phyloP scores from a whole-genome alignment of 2,888 invertebrate species.

The Drosophila seclusa region DNA sequence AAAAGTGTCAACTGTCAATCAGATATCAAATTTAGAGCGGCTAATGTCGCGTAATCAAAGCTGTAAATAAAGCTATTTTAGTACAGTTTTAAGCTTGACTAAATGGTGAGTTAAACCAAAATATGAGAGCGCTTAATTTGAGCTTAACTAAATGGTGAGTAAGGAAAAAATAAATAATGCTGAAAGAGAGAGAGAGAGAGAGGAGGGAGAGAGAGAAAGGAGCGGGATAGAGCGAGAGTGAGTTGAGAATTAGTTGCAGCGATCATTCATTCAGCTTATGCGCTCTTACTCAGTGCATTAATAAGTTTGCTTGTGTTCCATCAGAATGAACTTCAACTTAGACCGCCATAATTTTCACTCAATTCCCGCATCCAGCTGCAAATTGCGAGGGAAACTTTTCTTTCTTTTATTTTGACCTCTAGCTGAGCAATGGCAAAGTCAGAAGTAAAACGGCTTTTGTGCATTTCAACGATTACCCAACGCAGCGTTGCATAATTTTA shows the following conservation, averaged over 20 bases:
- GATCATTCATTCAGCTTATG: neutral
- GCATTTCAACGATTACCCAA: slow-evolving; percentile 75
- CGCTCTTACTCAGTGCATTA: neutral
- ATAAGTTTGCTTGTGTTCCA: neutral
- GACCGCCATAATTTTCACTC: neutral
- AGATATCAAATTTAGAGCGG: neutral
- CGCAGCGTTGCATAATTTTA: slow-evolving; percentile 79
- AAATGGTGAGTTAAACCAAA: neutral
- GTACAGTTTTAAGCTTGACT: neutral
- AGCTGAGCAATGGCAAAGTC: slow-evolving; percentile 37
- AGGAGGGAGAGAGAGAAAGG: neutral
- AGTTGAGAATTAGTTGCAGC: neutral
- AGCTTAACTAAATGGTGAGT: neutral
- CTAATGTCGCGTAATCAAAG: slow-evolving; percentile 13
- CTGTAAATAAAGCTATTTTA: neutral
- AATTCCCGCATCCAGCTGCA: slow-evolving; percentile 2
- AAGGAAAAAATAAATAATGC: neutral
- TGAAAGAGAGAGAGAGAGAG: too few relatives aligned
- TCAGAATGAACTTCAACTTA: slow-evolving; percentile 8
- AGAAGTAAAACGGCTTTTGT: slow-evolving; percentile 53
- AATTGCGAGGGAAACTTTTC: slow-evolving; percentile 24
- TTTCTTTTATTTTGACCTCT: slow-evolving; percentile 23
- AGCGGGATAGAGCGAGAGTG: too few relatives aligned
- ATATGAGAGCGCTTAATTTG: neutral
- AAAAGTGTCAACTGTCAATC: slow-evolving; percentile 25